Conservation (phyloP, 1,140 invertebrate genomes). For the Elymnias hypermnestra region DNA sequence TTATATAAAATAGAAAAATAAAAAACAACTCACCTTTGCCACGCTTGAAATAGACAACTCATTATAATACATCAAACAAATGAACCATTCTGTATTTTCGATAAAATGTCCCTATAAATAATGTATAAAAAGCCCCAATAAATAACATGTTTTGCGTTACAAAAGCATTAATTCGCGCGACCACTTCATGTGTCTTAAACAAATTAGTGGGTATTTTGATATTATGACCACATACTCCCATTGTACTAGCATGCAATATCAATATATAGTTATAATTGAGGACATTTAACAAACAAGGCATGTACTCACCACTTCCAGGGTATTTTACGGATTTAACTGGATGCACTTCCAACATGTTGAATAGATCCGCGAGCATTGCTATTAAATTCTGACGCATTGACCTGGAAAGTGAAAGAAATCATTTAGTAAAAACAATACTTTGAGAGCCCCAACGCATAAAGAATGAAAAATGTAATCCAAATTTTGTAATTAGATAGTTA, state of each 20-base stretch:
- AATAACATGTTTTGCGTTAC: conserved; percentile 26
- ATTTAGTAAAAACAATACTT: background rate
- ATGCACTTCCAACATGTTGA: conserved; percentile 96
- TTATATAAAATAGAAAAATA: background rate
- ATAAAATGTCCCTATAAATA: background rate
- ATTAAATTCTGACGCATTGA: conserved; percentile 95
- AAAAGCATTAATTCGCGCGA: conserved; percentile 36
- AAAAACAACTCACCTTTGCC: background rate
- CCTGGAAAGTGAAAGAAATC: conserved; percentile 67
- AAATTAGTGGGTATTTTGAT: conserved; percentile 62
- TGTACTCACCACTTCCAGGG: conserved; percentile 78
- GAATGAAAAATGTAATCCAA: too few relatives aligned
- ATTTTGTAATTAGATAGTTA: too few relatives aligned
- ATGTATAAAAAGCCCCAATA: conserved; percentile 13
- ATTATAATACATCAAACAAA: background rate
- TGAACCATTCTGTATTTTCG: background rate
- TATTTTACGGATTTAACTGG: conserved; percentile 91
- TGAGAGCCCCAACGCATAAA: too few relatives aligned
- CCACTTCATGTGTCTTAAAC: conserved; percentile 22
- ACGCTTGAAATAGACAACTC: background rate
- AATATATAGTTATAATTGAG: conserved; percentile 24
- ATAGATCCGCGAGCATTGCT: conserved; percentile 96
- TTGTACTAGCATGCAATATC: conserved; percentile 61
- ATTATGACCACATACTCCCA: conserved; percentile 76
- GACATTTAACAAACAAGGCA: conserved; percentile 1